Evolutionary conservation across 2,888 invertebrate genomes (phyloP), one percentile per base, ranked within the genome.

Genomic region (Lasius platythorax): DNA sequence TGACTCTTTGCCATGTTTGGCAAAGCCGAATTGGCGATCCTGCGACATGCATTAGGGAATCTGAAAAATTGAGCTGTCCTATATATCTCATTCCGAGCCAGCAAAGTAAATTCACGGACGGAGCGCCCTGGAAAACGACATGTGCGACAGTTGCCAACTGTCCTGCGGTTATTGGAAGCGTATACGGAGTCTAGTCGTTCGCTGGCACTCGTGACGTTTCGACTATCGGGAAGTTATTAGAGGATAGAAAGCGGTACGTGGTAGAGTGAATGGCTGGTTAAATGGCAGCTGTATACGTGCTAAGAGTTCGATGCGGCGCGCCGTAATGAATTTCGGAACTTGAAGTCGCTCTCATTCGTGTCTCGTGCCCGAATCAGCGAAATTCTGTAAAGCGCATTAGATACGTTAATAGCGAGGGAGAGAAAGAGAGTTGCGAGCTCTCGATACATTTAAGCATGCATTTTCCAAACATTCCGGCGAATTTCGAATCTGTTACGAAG

Each of bases 111-210:
- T 92, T 91, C 87, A 87, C 87, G 72, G 87, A 87, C 87, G 72
- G 87, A 86, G 86, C 87, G 87, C 85, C 86, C 89, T 86, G 88
- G 87, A 92, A 92, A 92, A 91, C 91, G 91, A 91, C 89, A 90
- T 89, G 88, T 88, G 90, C 90, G 90, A 91, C 93, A 92, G 92
- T 93, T 93, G 92, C 91, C 91, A 93, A 93, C 91, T 91, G 89
- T 92, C 91, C 91, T 93, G 91, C 89, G 91, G 91, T 92, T 89
- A 89, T 89, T 88, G 87, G 86, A 89, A 87, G 70, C 89, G 83
- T 87, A 88, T 87, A 87, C 86, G 87, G 86, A 82, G 82, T 87
- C 88, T 78, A 82, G 84, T 86, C 83, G 83, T 87, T 88, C 88
- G 85, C 58, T 84, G 78, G 83, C 86, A 87, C 86, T 87, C 76